Conservation (phyloP, 2,797 vertebrate species). For the Potorous gilbertii region DNA sequence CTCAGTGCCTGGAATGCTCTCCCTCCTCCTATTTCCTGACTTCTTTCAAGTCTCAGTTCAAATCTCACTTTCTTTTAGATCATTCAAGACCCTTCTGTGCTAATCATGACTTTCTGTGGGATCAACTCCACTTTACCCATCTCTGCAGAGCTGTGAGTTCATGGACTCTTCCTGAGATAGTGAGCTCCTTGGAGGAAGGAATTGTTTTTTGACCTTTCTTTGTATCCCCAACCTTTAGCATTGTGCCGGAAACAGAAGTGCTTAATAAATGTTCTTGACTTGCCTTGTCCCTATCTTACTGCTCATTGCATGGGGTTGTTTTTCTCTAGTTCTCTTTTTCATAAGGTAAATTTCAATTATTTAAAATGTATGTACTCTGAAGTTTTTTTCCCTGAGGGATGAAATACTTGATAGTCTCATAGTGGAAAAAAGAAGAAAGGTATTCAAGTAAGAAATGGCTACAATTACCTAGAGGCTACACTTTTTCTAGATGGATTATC, state of each 20-base stretch:
- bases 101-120: background rate
- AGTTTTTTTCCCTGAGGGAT: background rate
- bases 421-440: background rate
- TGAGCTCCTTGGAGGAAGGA: background rate
- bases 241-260: background rate
- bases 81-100: background rate
- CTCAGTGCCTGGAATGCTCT: too few species aligned
- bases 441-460: background rate
- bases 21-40: background rate
- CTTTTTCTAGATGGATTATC: background rate
- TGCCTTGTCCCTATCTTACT: background rate
- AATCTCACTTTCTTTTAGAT: background rate
- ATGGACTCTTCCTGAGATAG: background rate
- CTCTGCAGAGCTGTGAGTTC: background rate
- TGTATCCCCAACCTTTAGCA: background rate
- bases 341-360: background rate
- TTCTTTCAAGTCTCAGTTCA: background rate
- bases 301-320: background rate
- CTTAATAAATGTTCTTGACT: background rate
- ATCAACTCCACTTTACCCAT: background rate
- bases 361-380: conserved; percentile 9
- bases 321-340: background rate
- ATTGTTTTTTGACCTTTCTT: background rate
- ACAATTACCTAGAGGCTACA: background rate
- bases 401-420: background rate